Conservation (phyloP, 1,140 invertebrate species). For the Drosophila varians region DNA sequence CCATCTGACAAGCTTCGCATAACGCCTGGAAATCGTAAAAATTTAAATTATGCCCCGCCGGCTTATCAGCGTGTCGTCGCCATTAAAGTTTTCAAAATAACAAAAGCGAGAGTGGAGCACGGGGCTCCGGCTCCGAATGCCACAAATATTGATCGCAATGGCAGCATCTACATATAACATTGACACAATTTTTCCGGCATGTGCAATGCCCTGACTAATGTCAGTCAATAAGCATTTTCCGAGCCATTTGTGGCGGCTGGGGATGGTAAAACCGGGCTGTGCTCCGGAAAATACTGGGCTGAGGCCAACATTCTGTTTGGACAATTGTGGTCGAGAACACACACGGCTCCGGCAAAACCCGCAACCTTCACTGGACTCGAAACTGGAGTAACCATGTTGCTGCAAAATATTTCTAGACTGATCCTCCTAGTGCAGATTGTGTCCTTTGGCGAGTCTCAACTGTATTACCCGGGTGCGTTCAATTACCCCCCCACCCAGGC, state of each 20-base stretch:
- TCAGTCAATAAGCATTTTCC: constrained; percentile 65
- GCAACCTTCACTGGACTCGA: not conserved
- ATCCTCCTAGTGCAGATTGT: constrained; percentile 7
- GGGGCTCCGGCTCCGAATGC: constrained; percentile 12
- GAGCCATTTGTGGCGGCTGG: constrained; percentile 55
- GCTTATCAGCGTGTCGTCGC: constrained; percentile 16
- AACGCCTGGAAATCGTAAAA: constrained; percentile 25
- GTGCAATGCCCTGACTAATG: constrained; percentile 36
- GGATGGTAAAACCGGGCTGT: not conserved
- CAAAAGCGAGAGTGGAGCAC: not conserved
- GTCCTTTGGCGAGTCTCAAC: constrained; percentile 28
- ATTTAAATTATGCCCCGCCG: constrained; percentile 27
- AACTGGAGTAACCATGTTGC: constrained; percentile 51
- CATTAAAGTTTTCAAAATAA: not conserved
- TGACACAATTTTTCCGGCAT: constrained; percentile 55
- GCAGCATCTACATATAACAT: constrained; percentile 44
- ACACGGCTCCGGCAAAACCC: constrained; percentile 31
- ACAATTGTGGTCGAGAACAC: constrained; percentile 68
- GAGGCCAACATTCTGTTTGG: constrained; percentile 59
- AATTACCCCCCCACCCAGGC: not conserved
- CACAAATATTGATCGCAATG: constrained; percentile 25
- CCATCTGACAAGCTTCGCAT: constrained; percentile 38
- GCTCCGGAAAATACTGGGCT: constrained; percentile 10
- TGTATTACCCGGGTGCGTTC: not conserved
- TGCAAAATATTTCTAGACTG: constrained; percentile 19